Evolutionary conservation across 2,888 invertebrate genomes (phyloP).

Genomic region (Clepsis dumicolana): DNA sequence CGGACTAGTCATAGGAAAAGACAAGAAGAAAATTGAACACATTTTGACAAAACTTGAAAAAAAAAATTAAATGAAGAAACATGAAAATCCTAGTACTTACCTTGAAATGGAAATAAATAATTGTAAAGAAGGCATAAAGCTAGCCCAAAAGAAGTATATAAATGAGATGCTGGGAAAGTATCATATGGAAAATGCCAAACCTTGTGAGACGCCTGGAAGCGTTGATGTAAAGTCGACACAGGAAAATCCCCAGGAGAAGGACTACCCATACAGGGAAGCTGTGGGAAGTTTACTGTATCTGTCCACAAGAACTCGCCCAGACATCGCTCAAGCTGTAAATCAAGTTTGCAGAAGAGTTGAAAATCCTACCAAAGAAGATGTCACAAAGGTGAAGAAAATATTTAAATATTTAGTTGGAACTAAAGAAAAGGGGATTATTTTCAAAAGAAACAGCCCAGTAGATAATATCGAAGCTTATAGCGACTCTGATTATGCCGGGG

Average conservation of each 20-base stretch:
- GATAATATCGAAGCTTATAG: too few relatives aligned
- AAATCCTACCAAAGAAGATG: conserved; percentile 3
- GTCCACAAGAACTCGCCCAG: not conserved
- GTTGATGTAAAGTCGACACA: not conserved
- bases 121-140: not conserved
- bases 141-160: too few relatives aligned
- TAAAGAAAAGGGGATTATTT: not conserved
- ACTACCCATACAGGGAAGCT: not conserved
- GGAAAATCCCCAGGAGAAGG: not conserved
- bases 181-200: not conserved
- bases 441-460: not conserved
- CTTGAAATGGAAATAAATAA: conserved; percentile 6
- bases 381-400: conserved; percentile 4
- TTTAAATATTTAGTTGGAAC: conserved; percentile 5
- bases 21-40: not conserved
- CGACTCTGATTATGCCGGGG: not conserved
- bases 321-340: too few relatives aligned
- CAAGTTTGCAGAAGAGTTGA: not conserved
- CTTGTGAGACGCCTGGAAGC: not conserved
- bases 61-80: not conserved
- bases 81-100: not conserved
- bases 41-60: not conserved
- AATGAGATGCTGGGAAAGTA: not conserved
- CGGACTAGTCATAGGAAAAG: not conserved
- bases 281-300: conserved; percentile 12